These are phyloP conservation scores for Entelurus aequoreus DNA, from an alignment of 2,113 vertebrate species.

Conservation along the genomic window DNA sequence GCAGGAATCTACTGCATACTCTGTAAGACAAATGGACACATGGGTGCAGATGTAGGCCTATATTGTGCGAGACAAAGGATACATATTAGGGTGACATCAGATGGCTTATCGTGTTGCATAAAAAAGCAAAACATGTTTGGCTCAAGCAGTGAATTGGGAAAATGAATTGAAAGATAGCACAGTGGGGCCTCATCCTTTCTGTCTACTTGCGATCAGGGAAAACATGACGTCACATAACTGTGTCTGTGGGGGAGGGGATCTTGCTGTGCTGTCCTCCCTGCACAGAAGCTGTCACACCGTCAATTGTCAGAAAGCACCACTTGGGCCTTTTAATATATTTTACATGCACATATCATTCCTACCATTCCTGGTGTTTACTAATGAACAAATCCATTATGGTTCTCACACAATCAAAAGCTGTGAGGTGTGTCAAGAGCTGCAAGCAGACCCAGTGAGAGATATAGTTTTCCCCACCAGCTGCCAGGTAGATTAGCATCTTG, in stretches of 20 bases:
- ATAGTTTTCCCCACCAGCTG: slow-evolving; percentile 36
- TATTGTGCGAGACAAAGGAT: neutral
- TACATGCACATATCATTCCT: slow-evolving; percentile 25
- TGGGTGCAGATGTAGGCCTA: neutral
- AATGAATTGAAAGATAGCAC: neutral
- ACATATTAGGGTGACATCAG: neutral
- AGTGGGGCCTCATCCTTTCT: neutral
- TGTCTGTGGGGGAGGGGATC: slow-evolving; percentile 58
- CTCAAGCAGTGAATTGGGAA: neutral
- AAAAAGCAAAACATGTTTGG: neutral
- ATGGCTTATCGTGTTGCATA: neutral
- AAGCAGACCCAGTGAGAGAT: slow-evolving; percentile 54
- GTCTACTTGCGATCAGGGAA: slow-evolving; percentile 38
- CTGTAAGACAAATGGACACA: neutral
- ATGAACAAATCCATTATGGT: slow-evolving; percentile 30
- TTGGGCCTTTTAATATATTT: slow-evolving; percentile 45
- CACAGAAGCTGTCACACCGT: slow-evolving; percentile 46
- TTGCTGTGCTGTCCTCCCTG: slow-evolving; percentile 49
- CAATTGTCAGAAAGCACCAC: slow-evolving; percentile 33
- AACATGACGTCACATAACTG: slow-evolving; percentile 62
- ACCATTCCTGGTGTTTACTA: slow-evolving; percentile 21
- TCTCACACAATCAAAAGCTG: slow-evolving; percentile 33
- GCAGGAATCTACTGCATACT: too few species aligned
- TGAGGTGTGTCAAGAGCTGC: slow-evolving; percentile 48
- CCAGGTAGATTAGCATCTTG: slow-evolving; percentile 45